Base-by-base conservation (phyloP, 2,113 vertebrate species). In the Poicephalus meyeri region DNA sequence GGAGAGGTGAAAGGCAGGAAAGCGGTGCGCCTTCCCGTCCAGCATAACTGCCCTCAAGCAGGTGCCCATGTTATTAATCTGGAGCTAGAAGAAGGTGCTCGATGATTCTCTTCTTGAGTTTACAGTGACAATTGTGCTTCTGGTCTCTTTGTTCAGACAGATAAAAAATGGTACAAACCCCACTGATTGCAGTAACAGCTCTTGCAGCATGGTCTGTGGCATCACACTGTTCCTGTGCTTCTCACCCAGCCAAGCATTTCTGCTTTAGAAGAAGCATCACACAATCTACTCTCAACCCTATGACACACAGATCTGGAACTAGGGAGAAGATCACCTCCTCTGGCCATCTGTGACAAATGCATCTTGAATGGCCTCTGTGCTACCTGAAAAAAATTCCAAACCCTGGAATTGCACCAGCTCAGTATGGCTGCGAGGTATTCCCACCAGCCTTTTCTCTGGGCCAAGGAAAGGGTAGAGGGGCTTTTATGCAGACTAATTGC, bases 21-120 rank as follows among this genome's bases (percentile, higher is more conserved):
- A 46, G 33, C 1, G 16, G 13, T 18, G 58, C 15, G 13, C 4
- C 1, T 19, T 55, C 31, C 35, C 31, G 63, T 52, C 21, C 56
- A 55, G 61, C 53, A 19, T 7, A 25, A 49, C 7, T n/a, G 66
- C 21, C 12, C 33, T 71, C 42, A 18, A 71, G 68, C 2, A 41
- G 56, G 33, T 0, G 1, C 11, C 26, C 0, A 0, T 6, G 24
- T 44, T 24, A 4, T 7, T 31, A 63, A 33, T 58, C 17, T 66
- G 81, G 64, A 72, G 74, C 3, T 9, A 19, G 25, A 64, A 76
- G 37, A 13, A 72, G 26, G 23, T 46, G 68, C 37, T 58, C 41
- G 53, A 72, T 64, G 71, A 58, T 12, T 39, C 35, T 60, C 69
- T 14, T 21, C 46, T 64, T 55, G 17, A 63, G 46, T 28, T 63